Evolutionary conservation across 2,113 vertebrate species (phyloP).

Genomic region (Micromys minutus): DNA sequence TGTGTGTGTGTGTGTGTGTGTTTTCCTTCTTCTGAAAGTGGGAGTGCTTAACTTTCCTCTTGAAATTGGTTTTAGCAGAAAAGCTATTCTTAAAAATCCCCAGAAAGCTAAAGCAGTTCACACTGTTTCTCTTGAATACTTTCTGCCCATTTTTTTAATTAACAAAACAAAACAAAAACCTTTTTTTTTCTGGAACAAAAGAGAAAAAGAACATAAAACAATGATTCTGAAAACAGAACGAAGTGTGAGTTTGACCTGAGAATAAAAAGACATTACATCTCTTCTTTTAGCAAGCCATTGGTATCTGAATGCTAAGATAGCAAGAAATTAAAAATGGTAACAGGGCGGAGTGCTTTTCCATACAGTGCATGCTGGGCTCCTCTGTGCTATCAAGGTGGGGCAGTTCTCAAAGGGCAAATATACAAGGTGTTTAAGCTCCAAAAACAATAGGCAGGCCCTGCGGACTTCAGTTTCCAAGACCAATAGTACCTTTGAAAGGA

Average conservation of each 20-base stretch:
- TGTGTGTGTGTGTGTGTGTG: too few species aligned
- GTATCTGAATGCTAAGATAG: slow-evolving; percentile 99
- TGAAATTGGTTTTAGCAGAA: slow-evolving; percentile 93
- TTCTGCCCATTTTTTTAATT: slow-evolving; percentile 91
- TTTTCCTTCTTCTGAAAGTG: slow-evolving; percentile 86
- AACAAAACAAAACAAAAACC: slow-evolving; percentile 82
- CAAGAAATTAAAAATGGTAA: slow-evolving; percentile 94
- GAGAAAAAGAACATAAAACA: slow-evolving; percentile 90
- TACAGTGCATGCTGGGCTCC: slow-evolving; percentile 98
- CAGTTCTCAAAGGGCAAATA: slow-evolving; percentile 87
- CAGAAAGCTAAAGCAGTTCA: slow-evolving; percentile 95
- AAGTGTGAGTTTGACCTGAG: slow-evolving; percentile 99
- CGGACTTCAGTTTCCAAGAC: slow-evolving; percentile 89
- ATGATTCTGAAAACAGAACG: slow-evolving; percentile 99
- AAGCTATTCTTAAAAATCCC: slow-evolving; percentile 95
- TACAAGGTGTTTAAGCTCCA: slow-evolving; percentile 86
- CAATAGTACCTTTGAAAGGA: slow-evolving; percentile 90
- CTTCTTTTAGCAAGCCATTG: slow-evolving; percentile 99
- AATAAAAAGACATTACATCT: slow-evolving; percentile 99
- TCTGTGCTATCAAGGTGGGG: slow-evolving; percentile 94
- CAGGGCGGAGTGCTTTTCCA: slow-evolving; percentile 97
- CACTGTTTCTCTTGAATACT: slow-evolving; percentile 93
- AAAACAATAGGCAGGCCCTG: slow-evolving; percentile 89
- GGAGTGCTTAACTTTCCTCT: slow-evolving; percentile 91
- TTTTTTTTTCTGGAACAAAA: slow-evolving; percentile 89